Conservation (phyloP, 2,797 vertebrate species). For the Sardinella longiceps region DNA sequence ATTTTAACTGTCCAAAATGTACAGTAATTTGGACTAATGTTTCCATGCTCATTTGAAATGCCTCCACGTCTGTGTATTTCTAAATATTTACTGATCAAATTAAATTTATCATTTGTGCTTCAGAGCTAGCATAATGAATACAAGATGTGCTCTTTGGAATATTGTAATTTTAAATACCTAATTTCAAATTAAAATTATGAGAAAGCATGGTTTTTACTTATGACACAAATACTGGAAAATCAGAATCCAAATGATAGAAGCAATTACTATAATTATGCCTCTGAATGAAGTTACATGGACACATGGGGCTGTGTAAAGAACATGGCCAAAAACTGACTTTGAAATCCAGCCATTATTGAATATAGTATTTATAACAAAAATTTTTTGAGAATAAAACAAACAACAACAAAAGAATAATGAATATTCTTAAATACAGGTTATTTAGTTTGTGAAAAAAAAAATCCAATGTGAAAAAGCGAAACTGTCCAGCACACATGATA, state of each 20-base stretch:
- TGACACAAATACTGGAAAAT: constrained; percentile 13
- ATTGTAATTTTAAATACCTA: constrained; percentile 14
- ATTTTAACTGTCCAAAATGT: neutral
- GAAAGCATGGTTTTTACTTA: neutral
- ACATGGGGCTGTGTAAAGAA: neutral
- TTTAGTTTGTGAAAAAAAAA: neutral
- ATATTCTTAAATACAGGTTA: neutral
- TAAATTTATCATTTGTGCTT: neutral
- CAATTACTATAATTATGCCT: constrained; percentile 3
- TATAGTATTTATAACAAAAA: neutral
- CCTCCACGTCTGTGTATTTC: neutral
- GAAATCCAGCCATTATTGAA: neutral
- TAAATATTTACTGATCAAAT: neutral
- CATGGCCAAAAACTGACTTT: constrained; percentile 14
- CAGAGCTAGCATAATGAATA: neutral
- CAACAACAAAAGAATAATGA: neutral
- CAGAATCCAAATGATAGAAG: neutral
- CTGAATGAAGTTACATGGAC: neutral
- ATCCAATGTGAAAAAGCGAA: neutral
- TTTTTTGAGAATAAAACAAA: neutral
- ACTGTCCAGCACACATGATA: too few relatives aligned
- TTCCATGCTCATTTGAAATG: neutral
- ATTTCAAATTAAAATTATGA: neutral
- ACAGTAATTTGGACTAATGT: neutral
- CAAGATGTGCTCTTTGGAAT: neutral